Evolutionary conservation across 2,888 invertebrate genomes (phyloP).

Genomic region (Xestoiulus laeticollis): DNA sequence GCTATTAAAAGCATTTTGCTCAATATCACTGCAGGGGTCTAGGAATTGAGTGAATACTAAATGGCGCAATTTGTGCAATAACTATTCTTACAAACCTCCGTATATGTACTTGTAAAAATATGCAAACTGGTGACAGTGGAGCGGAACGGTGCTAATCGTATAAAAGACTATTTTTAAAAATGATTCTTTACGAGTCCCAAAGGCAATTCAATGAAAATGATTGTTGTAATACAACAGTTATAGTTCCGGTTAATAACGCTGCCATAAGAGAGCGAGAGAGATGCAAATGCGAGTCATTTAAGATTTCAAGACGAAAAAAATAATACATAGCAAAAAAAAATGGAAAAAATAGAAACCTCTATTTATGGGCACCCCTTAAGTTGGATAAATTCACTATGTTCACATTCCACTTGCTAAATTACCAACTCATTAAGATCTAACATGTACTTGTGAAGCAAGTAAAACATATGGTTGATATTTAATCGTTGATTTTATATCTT

Average conservation of each 20-base stretch:
- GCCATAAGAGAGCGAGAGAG: constrained; percentile 34
- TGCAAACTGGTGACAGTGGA: constrained; percentile 14
- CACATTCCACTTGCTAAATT: too few species aligned
- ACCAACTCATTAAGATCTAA: too few species aligned
- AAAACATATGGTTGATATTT: too few species aligned
- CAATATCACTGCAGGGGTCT: background rate
- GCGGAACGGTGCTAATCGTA: constrained; percentile 20
- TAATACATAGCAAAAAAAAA: background rate
- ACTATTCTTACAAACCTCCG: background rate
- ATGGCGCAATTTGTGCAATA: constrained; percentile 18
- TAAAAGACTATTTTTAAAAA: constrained; percentile 34
- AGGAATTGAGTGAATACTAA: background rate
- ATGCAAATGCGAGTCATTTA: constrained; percentile 3
- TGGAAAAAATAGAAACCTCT: background rate
- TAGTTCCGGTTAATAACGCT: constrained; percentile 38
- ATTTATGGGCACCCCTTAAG: background rate
- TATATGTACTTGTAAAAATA: background rate
- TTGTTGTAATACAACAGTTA: constrained; percentile 40
- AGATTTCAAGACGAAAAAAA: background rate
- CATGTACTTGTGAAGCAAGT: too few species aligned
- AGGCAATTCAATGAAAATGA: constrained; percentile 41
- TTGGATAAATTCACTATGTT: background rate
- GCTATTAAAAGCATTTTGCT: background rate
- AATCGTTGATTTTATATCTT: too few species aligned
- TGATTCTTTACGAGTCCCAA: constrained; percentile 29